Conservation (phyloP, 2,888 invertebrate species). For the Nephrotoma guestfalica region DNA sequence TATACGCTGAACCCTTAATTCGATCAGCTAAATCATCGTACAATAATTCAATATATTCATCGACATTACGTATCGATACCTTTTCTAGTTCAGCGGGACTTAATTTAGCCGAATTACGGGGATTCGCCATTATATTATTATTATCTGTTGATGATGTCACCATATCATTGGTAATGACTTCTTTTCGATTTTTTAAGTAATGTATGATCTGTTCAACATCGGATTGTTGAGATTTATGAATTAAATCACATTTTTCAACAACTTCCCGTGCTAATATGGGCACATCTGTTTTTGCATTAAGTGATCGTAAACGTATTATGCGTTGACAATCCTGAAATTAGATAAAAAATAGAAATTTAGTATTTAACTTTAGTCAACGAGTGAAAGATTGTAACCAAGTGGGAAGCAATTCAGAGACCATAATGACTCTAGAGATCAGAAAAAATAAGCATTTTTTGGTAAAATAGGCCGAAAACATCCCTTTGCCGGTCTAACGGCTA, state of each 20-base stretch:
- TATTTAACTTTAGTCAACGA: neutral
- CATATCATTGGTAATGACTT: constrained; percentile 28
- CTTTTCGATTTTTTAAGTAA: constrained; percentile 69
- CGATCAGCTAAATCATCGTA: constrained; percentile 93
- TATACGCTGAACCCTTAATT: constrained; percentile 79
- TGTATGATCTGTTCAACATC: constrained; percentile 81
- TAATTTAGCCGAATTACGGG: constrained; percentile 21
- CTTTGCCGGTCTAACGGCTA: no score
- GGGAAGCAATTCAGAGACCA: no score
- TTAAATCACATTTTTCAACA: constrained; percentile 70
- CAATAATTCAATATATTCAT: constrained; percentile 87
- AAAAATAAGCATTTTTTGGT: no score
- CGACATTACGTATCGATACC: constrained; percentile 65
- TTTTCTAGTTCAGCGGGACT: constrained; percentile 45
- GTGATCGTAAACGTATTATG: constrained; percentile 65
- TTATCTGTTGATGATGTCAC: neutral
- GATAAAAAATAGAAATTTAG: neutral
- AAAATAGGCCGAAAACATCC: no score
- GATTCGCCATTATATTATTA: constrained; percentile 1
- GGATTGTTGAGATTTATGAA: constrained; percentile 62
- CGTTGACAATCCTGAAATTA: constrained; percentile 54
- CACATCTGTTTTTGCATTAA: constrained; percentile 67
- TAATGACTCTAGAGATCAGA: no score
- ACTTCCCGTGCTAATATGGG: constrained; percentile 67
- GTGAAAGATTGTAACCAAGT: no score